Conservation (phyloP, 2,797 vertebrate species). For the Pelochelys cantorii region DNA sequence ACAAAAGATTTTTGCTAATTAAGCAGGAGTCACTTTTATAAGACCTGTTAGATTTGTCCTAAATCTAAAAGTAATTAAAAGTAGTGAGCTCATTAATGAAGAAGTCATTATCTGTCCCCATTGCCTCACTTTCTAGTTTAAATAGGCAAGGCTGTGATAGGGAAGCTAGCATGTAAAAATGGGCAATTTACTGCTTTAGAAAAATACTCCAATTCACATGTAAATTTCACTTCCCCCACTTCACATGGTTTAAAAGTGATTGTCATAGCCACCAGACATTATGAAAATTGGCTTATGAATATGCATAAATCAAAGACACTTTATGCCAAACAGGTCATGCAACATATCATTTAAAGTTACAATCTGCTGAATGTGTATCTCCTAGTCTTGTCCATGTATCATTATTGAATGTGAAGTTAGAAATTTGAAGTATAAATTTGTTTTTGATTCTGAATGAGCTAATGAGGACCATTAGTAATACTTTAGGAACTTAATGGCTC, state of each 20-base stretch:
- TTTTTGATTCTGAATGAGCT: no score
- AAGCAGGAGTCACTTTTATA: background rate
- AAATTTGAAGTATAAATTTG: no score
- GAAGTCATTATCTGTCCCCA: constrained; percentile 9
- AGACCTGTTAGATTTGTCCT: background rate
- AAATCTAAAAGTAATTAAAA: constrained; percentile 36
- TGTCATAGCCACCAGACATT: no score
- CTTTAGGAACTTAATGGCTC: no score
- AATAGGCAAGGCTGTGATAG: background rate
- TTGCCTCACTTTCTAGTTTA: constrained; percentile 3
- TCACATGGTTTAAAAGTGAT: background rate
- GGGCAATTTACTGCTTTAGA: background rate
- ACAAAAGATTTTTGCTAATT: background rate
- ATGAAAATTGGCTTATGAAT: no score
- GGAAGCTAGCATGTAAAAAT: background rate
- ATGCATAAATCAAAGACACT: no score
- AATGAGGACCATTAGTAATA: no score
- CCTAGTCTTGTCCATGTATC: no score
- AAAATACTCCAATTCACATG: background rate
- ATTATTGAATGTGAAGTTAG: no score
- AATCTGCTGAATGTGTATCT: no score
- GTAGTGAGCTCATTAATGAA: constrained; percentile 15
- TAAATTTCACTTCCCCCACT: background rate
- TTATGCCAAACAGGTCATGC: no score
- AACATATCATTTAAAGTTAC: no score